These are phyloP conservation scores for Gymnosoma rotundatum DNA, from an alignment of 2,888 invertebrate genomes.

Conservation along the genomic window DNA sequence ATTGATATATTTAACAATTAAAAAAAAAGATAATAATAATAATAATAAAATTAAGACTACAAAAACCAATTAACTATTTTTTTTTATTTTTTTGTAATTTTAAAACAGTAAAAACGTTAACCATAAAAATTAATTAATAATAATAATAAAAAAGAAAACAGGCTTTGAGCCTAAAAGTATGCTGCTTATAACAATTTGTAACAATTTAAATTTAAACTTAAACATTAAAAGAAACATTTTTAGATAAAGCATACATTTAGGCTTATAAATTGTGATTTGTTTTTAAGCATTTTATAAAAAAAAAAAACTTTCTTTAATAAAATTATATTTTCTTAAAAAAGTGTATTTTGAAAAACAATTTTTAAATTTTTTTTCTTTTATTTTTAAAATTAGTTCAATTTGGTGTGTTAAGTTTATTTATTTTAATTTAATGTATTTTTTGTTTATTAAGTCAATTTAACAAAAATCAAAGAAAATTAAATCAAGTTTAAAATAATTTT, in stretches of 20 bases:
- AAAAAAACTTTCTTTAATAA: background rate
- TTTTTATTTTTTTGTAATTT: conserved; percentile 25
- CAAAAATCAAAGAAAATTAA: background rate
- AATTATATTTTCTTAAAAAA: background rate
- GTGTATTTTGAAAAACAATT: background rate
- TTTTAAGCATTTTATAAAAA: conserved; percentile 14
- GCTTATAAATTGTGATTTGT: conserved; percentile 28
- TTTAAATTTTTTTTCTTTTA: background rate
- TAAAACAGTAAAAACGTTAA: conserved; percentile 57
- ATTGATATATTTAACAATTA: conserved; percentile 59
- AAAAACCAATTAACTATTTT: conserved; percentile 66
- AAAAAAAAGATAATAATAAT: conserved; percentile 30
- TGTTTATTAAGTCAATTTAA: background rate
- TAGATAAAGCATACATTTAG: conserved; percentile 45
- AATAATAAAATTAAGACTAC: conserved; percentile 22
- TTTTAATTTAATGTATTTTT: background rate
- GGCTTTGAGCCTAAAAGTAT: conserved; percentile 49
- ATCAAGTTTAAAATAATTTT: too few species aligned
- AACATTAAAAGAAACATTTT: conserved; percentile 4
- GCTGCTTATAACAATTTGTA: conserved; percentile 60
- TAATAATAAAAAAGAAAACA: conserved; percentile 42
- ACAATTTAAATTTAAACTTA: conserved; percentile 54
- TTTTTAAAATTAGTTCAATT: background rate
- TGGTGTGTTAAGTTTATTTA: too few species aligned
- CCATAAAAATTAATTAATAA: conserved; percentile 40